Percentiles rank a stretch among this genome's conserved stretches.
phyloP scores from a whole-genome alignment of 1,140 invertebrate species.

The Centruroides sculpturatus region DNA sequence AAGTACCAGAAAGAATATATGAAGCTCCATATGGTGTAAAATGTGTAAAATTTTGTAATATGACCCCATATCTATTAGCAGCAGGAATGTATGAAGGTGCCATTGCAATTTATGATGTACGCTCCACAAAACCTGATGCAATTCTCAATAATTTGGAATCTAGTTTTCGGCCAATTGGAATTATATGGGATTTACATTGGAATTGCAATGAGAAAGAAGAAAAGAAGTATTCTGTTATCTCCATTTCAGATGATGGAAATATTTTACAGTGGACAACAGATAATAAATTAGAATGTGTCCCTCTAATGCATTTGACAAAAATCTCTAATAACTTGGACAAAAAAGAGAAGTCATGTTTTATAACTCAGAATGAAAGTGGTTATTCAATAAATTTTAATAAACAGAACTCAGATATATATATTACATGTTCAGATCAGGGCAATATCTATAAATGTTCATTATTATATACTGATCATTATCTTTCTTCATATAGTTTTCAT shows the following conservation, averaged over 20 bases:
- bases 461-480: background rate
- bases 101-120: background rate
- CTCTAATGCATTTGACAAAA: background rate
- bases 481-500: background rate
- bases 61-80: background rate
- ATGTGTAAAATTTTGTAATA: background rate
- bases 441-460: background rate
- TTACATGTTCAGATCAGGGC: background rate
- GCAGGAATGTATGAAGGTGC: background rate
- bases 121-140: background rate
- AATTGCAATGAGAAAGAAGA: background rate
- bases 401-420: background rate
- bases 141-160: background rate
- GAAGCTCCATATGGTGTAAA: background rate
- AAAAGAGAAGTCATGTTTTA: too few relatives aligned
- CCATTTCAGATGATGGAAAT: background rate
- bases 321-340: background rate
- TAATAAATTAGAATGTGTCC: background rate
- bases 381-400: background rate
- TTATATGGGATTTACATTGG: background rate
- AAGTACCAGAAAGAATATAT: background rate
- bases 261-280: background rate
- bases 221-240: background rate
- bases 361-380: too few relatives aligned
- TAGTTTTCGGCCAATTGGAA: background rate